Evolutionary conservation across 1,140 invertebrate genomes (phyloP), one percentile per base, ranked within the genome.

Genomic region (Halictus rubicundus): DNA sequence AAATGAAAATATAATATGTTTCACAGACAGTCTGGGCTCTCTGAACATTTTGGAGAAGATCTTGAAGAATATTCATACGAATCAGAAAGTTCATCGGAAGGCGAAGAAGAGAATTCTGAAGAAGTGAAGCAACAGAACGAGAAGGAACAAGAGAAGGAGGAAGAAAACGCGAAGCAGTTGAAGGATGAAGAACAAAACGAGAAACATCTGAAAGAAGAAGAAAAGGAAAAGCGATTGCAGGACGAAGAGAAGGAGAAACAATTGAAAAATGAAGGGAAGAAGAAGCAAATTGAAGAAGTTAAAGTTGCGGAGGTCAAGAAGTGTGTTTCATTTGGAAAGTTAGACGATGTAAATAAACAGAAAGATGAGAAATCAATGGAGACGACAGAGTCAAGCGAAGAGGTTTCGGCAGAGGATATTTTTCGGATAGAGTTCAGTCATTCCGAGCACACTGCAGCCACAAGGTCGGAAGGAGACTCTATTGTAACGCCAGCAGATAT

Each of bases 401-500:
- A 23, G 68, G 32, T 59, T 66, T 63, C 32, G n/a, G 57, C 69
- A 42, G 57, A 76, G 76, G 25, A 73, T 39, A 77, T 71, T 9
- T 68, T 89, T 71, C 81, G 74, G 66, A 92, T 92, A 57, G 61
- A 90, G 64, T 90, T 92, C 76, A 85, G 74, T 65, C 89, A 91
- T 82, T 89, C 89, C 21, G 72, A 83, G 8, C 66, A 52, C 39
- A 60, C 66, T 65, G 27, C 83, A 0, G 21, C 64, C n/a, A 37
- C 68, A 49, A 70, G 77, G 32, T 65, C 42, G 7, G 68, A 70
- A n/a, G 73, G 66, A 12, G 60, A 82, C 27, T 23, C 69, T 9
- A 89, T 91, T 70, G n/a, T 65, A 39, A 89, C 78, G 19, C 90
- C 91, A 54, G 46, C 54, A 70, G 90, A 92, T 81, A 90, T 92